phyloP scores from a whole-genome alignment of 2,797 vertebrate genomes.

The Cygnus olor region DNA sequence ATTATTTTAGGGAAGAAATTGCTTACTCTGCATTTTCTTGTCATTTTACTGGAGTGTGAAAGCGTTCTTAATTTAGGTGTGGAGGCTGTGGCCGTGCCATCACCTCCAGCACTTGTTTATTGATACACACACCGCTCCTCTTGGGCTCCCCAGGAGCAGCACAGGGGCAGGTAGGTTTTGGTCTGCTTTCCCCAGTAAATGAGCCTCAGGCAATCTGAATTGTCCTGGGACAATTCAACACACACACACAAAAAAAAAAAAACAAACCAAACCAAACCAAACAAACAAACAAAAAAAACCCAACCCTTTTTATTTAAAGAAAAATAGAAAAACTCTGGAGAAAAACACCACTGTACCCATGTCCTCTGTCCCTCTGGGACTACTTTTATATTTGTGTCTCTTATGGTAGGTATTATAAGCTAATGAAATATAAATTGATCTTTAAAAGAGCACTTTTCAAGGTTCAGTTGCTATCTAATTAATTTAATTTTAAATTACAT shows the following conservation, averaged over 20 bases:
- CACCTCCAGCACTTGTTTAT: slow-evolving; percentile 58
- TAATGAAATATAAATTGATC: slow-evolving; percentile 75
- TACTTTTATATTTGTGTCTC: neutral
- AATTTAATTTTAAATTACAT: slow-evolving; percentile 78
- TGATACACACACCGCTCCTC: neutral
- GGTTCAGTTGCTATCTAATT: slow-evolving; percentile 70
- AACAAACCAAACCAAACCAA: neutral
- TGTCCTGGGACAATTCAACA: neutral
- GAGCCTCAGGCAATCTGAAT: neutral
- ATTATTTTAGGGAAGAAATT: slow-evolving; percentile 34
- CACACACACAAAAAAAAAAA: neutral
- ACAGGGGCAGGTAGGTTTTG: neutral
- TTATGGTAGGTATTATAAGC: slow-evolving; percentile 53
- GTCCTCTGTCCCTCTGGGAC: neutral
- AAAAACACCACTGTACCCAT: neutral
- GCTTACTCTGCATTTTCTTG: slow-evolving; percentile 13
- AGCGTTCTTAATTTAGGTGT: slow-evolving; percentile 52
- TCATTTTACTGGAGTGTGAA: slow-evolving; percentile 53
- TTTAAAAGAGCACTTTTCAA: slow-evolving; percentile 69
- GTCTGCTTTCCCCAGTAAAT: neutral
- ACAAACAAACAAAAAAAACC: neutral
- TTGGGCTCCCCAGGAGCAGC: neutral
- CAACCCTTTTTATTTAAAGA: neutral
- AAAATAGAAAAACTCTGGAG: neutral
- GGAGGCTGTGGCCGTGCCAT: neutral